Base-by-base conservation (phyloP, 2,888 invertebrate genomes). In the Nephrotoma appendiculata region DNA sequence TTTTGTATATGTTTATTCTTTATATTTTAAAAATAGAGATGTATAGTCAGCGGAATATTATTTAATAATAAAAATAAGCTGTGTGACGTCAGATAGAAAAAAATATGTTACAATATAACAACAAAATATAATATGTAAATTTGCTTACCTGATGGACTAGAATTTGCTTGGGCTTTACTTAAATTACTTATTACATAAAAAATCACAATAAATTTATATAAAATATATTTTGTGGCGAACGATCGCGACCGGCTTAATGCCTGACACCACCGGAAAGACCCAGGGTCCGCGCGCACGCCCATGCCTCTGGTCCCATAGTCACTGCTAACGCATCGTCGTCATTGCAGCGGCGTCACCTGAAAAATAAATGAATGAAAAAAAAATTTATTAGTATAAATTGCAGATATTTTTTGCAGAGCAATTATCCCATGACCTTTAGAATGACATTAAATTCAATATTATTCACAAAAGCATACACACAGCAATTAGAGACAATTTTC, bases 221-320 rank as follows among this genome's bases (percentile, higher is more conserved):
- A 93, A 92, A 93, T 71, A 71, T 71, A 92, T 92, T 91, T 91
- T 91, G 90, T 91, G 91, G 91, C 91, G 91, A 90, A 90, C 91
- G 91, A 91, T 90, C 90, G 94, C 93, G 93, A 94, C 93, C 93
- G 93, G 93, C 90, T 92, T 91, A 93, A 92, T 92, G 92, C 92
- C 93, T 92, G 92, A 92, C 93, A 93, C 93, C 93, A 93, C 93
- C 93, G 92, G 92, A 93, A 93, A 94, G 93, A 94, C 94, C 93
- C 92, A 94, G 94, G 96, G 95, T 95, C 95, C 95, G 95, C 95
- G 94, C 95, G 95, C 95, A 96, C 95, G 95, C 96, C 96, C 96
- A 96, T 96, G 94, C 96, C 96, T 96, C 95, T 95, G 94, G 94
- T 96, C 95, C 96, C 96, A 96, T 96, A 94, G 93, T 94, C 93